These are phyloP conservation scores for Nowickia ferox DNA, from an alignment of 2,888 invertebrate genomes.

Conservation along the genomic window DNA sequence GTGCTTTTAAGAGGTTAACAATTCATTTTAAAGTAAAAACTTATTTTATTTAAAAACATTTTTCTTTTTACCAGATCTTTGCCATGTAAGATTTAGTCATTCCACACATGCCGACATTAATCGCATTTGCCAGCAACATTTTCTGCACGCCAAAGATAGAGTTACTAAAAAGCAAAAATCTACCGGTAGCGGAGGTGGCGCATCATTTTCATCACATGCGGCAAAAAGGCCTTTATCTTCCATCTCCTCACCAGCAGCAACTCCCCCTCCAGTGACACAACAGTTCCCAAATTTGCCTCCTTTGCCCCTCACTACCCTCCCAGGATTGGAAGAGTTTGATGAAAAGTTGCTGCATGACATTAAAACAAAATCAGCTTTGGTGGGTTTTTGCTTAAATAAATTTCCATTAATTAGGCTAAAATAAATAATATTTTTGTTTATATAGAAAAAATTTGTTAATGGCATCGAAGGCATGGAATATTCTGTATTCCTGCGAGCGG, in stretches of 20 bases:
- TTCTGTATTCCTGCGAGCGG: conserved; percentile 25
- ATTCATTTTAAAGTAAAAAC: too few relatives aligned
- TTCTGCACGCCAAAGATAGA: conserved; percentile 56
- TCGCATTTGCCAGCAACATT: conserved; percentile 56
- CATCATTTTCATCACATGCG: neutral
- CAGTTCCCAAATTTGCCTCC: conserved; percentile 1
- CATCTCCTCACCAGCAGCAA: neutral
- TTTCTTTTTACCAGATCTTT: conserved; percentile 26
- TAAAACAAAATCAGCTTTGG: conserved; percentile 23
- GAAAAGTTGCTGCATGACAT: conserved; percentile 8
- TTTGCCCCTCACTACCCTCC: conserved; percentile 8
- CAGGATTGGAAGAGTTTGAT: conserved; percentile 42
- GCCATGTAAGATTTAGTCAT: conserved; percentile 27
- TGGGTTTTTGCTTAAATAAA: neutral
- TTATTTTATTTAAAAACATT: neutral
- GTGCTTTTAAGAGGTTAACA: conserved; percentile 44
- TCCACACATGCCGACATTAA: conserved; percentile 29
- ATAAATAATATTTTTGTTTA: neutral
- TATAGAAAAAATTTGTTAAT: conserved; percentile 40
- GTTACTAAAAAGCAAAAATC: conserved; percentile 25
- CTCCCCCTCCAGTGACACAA: neutral
- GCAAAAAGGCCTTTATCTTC: conserved; percentile 5
- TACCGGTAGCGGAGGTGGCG: neutral
- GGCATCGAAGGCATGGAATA: conserved; percentile 10
- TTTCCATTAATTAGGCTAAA: neutral